Base-by-base conservation (phyloP, 1,140 invertebrate species). In the Drosophila auraria region DNA sequence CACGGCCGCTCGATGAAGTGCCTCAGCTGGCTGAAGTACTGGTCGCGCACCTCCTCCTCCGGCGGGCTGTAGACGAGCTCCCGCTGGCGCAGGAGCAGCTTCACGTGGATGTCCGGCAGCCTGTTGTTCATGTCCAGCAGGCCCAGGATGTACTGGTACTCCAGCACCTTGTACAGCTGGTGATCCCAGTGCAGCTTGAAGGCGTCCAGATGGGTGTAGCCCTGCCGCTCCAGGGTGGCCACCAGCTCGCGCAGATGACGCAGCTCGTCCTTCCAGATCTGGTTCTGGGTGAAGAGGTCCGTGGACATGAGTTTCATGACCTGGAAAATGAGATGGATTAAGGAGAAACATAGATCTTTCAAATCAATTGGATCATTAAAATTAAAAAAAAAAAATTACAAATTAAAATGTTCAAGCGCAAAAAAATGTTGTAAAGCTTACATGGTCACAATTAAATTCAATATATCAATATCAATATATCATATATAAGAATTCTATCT, bases 101-200 rank as follows among this genome's bases (percentile, higher is more conserved):
- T 97, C 0, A 97, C 95, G 87, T 96, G 95, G 69, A 98, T 96
- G 81, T 97, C 96, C 0, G 97, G 96, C 51, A 98, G 94, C 92
- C 97, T 96, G 78, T 97, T 95, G 92, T 98, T 97, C 27, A 98
- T 93, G 27, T 96, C 96, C 54, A 97, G 95, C 40, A 99, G 92
- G 6, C 97, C 97, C 76, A 96, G 95, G 78, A 96, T 95, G 91
- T 98, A 99, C 92, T 98, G 97, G 87, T 96, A 95, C 91, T 99
- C 98, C 5, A 99, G 93, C 0, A 97, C 96, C 94, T 99, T 99
- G 83, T 98, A 97, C 45, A 99, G 93, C 91, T 99, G 98, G 78
- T 96, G 94, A 93, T 99, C 98, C 96, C 98, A 99, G 93, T 99
- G 98, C 17, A 96, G 94, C 91, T 97, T 96, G 97, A 99, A 99